Percentiles rank a stretch among this genome's conserved stretches.
These are phyloP conservation scores for Ectemnius lituratus DNA, from an alignment of 2,888 invertebrate species.

Conservation along the genomic window DNA sequence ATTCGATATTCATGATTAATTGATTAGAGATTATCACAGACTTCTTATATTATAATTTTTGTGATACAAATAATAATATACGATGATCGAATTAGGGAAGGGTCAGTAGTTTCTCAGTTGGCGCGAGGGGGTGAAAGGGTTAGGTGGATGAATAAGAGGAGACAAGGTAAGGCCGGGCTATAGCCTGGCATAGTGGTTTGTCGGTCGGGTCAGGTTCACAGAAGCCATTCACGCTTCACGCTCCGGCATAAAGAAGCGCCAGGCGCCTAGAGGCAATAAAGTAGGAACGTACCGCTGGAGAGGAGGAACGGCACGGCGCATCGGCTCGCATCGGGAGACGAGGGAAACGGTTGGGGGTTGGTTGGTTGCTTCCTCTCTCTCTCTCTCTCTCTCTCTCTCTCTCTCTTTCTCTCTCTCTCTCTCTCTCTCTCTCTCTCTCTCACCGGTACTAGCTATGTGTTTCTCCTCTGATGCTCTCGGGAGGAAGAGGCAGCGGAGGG, in stretches of 20 bases:
- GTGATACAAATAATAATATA: no score
- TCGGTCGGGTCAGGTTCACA: slow-evolving; percentile 54
- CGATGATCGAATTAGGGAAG: no score
- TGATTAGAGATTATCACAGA: no score
- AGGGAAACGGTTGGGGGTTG: slow-evolving; percentile 41
- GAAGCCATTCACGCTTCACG: slow-evolving; percentile 69
- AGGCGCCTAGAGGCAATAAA: slow-evolving; percentile 67
- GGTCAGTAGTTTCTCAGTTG: no score
- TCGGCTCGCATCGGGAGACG: slow-evolving; percentile 17
- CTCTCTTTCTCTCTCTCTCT: no score
- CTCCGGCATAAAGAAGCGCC: slow-evolving; percentile 64
- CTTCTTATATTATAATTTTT: no score
- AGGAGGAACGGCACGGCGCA: background rate
- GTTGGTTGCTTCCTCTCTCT: background rate
- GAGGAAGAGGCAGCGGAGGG: slow-evolving; percentile 28
- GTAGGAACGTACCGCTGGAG: slow-evolving; percentile 40
- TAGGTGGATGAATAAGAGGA: no score
- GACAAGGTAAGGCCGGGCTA: background rate
- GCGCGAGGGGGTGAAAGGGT: no score
- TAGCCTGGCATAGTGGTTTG: slow-evolving; percentile 36
- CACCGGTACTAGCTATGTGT: slow-evolving; percentile 20
- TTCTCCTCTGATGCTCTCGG: slow-evolving; percentile 11
- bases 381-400: no score
- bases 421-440: no score
- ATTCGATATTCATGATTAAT: no score